Percentiles rank a stretch among this genome's conserved stretches.
Evolutionary conservation across 2,888 invertebrate species (phyloP).

Genomic region (Sericinus montela): DNA sequence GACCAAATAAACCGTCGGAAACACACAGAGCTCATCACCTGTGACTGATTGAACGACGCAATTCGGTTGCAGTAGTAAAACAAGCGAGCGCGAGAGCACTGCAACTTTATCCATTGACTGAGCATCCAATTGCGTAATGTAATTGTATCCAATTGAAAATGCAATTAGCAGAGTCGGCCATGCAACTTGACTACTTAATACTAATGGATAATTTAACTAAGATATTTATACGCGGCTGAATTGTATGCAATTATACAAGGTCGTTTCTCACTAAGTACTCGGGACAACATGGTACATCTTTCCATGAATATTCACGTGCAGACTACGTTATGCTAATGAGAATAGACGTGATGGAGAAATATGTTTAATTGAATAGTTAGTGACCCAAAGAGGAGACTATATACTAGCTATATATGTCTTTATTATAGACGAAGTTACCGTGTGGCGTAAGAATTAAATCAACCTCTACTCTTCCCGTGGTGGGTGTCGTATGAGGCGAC

Average conservation of each 20-base stretch:
- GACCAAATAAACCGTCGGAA: conserved; percentile 14
- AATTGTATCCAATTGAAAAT: conserved; percentile 16
- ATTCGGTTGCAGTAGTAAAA: conserved; percentile 26
- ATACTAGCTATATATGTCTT: too few relatives aligned
- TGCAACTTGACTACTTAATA: conserved; percentile 12
- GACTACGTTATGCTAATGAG: conserved; percentile 1
- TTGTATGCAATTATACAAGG: not conserved
- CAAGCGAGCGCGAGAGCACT: conserved; percentile 12
- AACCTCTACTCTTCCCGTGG: too few relatives aligned
- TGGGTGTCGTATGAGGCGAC: too few relatives aligned
- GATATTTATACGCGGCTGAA: not conserved
- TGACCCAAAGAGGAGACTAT: not conserved
- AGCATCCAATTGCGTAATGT: conserved; percentile 13
- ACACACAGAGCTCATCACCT: conserved; percentile 16
- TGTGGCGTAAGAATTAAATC: too few relatives aligned
- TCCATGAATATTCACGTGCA: conserved; percentile 8
- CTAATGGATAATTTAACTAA: conserved; percentile 11
- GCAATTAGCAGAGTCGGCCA: conserved; percentile 13
- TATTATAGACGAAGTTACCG: not conserved
- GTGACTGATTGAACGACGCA: conserved; percentile 26
- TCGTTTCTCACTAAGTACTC: not conserved
- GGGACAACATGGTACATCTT: not conserved
- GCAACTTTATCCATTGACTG: conserved; percentile 11
- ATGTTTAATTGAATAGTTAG: not conserved
- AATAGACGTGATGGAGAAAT: conserved; percentile 1